Evolutionary conservation across 2,797 vertebrate species (phyloP).

Genomic region (Notamacropus eugenii): DNA sequence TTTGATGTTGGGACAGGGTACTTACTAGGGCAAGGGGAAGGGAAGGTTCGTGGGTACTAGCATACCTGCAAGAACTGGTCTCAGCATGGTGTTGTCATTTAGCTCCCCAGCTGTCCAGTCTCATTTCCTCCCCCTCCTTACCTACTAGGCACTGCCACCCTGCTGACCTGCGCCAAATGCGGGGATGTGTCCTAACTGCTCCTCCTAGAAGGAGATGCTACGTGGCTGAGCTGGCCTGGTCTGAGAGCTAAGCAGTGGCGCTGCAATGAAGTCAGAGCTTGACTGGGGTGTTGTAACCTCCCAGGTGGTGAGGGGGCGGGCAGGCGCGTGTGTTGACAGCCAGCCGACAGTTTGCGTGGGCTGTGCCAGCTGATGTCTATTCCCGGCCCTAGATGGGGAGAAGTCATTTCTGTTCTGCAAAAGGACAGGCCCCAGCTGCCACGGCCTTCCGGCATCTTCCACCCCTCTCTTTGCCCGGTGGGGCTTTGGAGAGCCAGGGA

Average conservation of each 20-base stretch:
- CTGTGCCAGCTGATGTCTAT: constrained; percentile 82
- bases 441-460: neutral
- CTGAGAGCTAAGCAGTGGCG: constrained; percentile 36
- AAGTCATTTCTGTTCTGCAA: constrained; percentile 75
- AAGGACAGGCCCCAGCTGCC: constrained; percentile 69
- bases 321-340: constrained; percentile 69
- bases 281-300: constrained; percentile 73
- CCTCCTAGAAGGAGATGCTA: neutral
- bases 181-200: neutral
- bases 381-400: constrained; percentile 77
- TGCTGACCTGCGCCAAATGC: neutral
- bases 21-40: neutral
- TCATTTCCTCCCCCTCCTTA: neutral
- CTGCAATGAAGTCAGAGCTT: constrained; percentile 35
- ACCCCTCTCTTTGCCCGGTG: constrained; percentile 47
- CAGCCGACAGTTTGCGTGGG: constrained; percentile 79
- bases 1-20: neutral
- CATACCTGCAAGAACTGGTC: neutral
- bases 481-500: constrained; percentile 24
- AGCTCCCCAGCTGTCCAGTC: neutral
- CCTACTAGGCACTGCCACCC: neutral
- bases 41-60: neutral
- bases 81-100: neutral
- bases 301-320: constrained; percentile 78
- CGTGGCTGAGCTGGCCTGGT: neutral